Base-by-base conservation (phyloP, 2,113 vertebrate genomes). In the Picathartes gymnocephalus region DNA sequence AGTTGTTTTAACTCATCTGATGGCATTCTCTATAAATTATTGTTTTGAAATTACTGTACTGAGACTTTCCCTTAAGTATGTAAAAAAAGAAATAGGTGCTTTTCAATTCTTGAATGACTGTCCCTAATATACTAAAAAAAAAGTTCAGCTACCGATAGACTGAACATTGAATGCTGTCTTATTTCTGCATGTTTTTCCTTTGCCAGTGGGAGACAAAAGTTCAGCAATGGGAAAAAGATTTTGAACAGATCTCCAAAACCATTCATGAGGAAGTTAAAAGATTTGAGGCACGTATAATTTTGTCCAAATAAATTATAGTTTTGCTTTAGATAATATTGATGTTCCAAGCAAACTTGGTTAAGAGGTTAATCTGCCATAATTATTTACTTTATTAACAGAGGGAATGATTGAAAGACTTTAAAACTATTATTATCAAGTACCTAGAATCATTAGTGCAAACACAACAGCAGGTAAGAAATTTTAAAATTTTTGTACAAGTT, bases 181-280 rank as follows among this genome's bases (percentile, higher is more conserved):
- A 72, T 48, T 25, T 95, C 40, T 92, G 45, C 37, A 20, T 88
- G 31, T 95, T 87, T 95, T 96, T 90, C 95, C 97, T 93, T 97
- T 92, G 94, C 73, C 94, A 99, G 99, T 98, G 99, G 98, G 99
- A 99, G 95, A 98, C 96, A 35, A 99, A 99, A 96, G 99, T 99
- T 73, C 98, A 99, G 86, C 99, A 99, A 97, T 99, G 98, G 31
- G 99, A 99, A 86, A 98, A 98, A 97, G 99, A 99, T 97, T 99
- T 99, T 96, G 98, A 99, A 95, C 98, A 98, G 95, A 99, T 99
- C 91, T 99, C 99, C 81, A 99, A 99, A 98, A 99, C 98, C 70
- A 99, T 99, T 95, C 98, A 98, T 33, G 98, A 99, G 91, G 99
- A 99, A 98, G 98, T 99, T 79, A 97, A 98, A 90, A 97, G 99